Evolutionary conservation across 2,113 vertebrate genomes (phyloP).

Genomic region (Gobius niger): DNA sequence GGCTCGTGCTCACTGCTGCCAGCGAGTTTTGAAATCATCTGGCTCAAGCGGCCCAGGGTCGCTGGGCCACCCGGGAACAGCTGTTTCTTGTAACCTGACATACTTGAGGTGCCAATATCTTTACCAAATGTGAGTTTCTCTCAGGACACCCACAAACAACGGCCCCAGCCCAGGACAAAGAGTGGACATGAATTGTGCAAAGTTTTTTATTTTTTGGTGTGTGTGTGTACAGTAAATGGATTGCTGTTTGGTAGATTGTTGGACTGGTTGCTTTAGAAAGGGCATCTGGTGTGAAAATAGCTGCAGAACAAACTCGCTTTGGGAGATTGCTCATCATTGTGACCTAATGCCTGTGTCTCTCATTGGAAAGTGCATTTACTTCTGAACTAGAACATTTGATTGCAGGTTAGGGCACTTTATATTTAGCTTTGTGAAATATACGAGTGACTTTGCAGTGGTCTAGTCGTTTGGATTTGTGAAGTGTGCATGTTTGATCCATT

Average conservation of each 20-base stretch:
- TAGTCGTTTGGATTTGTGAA: background rate
- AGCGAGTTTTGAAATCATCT: conserved; percentile 31
- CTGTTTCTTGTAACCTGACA: conserved; percentile 82
- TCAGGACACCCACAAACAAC: conserved; percentile 57
- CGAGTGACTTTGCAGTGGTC: background rate
- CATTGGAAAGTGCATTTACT: background rate
- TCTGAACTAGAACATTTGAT: background rate
- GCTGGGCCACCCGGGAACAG: conserved; percentile 68
- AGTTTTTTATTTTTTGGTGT: background rate
- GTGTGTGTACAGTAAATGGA: no score
- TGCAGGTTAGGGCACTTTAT: background rate
- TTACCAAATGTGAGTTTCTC: conserved; percentile 72
- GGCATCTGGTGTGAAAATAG: background rate
- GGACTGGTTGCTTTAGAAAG: background rate
- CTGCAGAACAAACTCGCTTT: background rate
- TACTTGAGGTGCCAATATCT: conserved; percentile 75
- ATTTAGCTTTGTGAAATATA: background rate
- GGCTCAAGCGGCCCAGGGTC: conserved; percentile 43
- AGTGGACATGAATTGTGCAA: background rate
- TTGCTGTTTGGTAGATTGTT: no score
- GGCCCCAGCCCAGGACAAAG: conserved; percentile 5
- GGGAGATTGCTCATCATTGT: no score
- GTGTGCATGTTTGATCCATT: conserved; percentile 23
- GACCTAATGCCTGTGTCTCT: background rate
- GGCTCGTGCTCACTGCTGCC: background rate